Evolutionary conservation across 2,113 vertebrate genomes (phyloP).

Genomic region (mouse (Mus musculus)): DNA sequence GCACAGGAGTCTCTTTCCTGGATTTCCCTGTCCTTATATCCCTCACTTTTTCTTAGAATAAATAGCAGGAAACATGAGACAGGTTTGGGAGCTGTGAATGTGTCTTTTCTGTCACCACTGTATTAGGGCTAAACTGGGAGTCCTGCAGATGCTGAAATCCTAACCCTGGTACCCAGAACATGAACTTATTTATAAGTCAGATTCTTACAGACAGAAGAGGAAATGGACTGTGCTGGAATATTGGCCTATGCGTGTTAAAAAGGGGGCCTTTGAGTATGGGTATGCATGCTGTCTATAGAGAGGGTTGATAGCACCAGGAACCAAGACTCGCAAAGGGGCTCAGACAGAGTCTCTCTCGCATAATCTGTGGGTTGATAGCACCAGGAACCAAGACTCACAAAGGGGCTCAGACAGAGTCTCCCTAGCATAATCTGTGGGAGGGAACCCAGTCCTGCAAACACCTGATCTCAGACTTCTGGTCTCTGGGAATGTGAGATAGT

Average conservation of each 20-base stretch:
- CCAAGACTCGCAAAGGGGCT: background rate
- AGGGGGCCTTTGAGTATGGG: background rate
- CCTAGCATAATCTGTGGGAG: background rate
- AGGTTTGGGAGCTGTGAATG: background rate
- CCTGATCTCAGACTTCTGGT: background rate
- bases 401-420: rapidly evolving
- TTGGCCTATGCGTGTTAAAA: rapidly evolving
- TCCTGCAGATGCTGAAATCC: background rate
- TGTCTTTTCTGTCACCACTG: background rate
- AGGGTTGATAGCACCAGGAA: rapidly evolving
- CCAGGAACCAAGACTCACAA: background rate
- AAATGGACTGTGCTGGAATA: background rate
- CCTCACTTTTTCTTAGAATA: background rate
- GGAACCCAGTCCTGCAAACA: rapidly evolving
- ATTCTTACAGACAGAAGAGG: background rate
- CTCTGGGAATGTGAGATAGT: no score
- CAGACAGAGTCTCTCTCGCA: rapidly evolving
- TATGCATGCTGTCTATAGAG: rapidly evolving
- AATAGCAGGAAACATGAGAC: no score
- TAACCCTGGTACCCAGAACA: background rate
- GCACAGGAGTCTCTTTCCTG: background rate
- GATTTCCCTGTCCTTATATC: no score
- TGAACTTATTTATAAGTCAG: background rate
- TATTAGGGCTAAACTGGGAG: background rate
- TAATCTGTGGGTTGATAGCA: background rate